Evolutionary conservation across 2,797 vertebrate genomes (phyloP), one percentile per base, ranked within the genome.

Genomic region (Fistularia tabacaria): DNA sequence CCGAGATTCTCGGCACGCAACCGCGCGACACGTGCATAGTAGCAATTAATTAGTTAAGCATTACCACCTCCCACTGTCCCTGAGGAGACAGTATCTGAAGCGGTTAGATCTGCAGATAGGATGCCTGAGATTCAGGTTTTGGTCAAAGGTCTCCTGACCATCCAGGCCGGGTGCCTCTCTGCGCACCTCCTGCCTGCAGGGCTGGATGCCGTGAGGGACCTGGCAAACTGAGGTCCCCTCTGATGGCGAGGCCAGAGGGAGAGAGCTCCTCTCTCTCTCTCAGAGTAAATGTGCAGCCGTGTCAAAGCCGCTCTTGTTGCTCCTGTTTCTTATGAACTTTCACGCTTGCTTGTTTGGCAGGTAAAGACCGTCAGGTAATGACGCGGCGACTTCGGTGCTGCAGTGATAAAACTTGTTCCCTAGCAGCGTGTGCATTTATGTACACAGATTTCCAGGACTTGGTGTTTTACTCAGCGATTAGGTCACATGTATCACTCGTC

Each of bases 221-320:
- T 90, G 72, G 62, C 62, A 71, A 70, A 57, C 70, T 76, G 49
- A 84, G 83, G 84, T 79, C 44, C 77, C 69, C 66, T n/a, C 64
- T 67, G 71, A 80, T 76, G 74, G 85, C 70, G n/a, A 79, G 66
- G 76, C 71, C 74, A 75, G 68, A 77, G 73, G 70, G 69, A 47
- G 46, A 85, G 83, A 79, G 73, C 62, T 74, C 67, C 63, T 2
- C 73, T 74, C 63, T 2, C 73, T 74, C 74, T 81, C 62, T 85
- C 49, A 59, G 67, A 74, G 61, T 63, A 77, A 76, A 67, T 73
- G 66, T 73, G 72, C 58, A 66, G 68, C 63, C 64, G 38, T 71
- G 84, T 88, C 73, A 90, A 89, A 81, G 88, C 69, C 62, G 74
- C 85, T 85, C 5, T 89, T 90, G 87, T 90, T 51, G n/a, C 74